Base-by-base conservation (phyloP, 2,888 invertebrate species). In the Vesta saturnalis region DNA sequence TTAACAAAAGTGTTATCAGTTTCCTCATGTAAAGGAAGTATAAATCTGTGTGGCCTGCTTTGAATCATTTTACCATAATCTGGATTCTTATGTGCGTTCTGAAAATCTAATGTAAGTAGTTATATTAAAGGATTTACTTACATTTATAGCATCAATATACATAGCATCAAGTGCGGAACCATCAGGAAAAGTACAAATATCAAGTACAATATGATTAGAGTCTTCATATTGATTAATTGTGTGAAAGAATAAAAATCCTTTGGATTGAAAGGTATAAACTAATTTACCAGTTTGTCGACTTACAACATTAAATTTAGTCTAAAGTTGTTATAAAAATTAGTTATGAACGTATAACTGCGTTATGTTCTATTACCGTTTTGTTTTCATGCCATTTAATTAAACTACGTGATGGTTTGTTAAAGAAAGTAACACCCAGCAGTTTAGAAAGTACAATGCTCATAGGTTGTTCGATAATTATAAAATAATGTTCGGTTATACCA, bases 151-250 rank as follows among this genome's bases (percentile, higher is more conserved):
- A 62, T 94, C 90, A 55, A 94, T 85, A 77, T 93, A 95, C 94
- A 95, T 94, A 74, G 94, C 94, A 76, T 95, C 91, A 23, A 96
- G 83, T 87, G 95, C 92, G 70, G 91, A 88, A 0, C 95, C 90
- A 82, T 95, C 92, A 75, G 90, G 90, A 79, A 95, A 96, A 58
- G 91, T 89, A 79, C 95, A 95, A 60, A 96, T 88, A 79, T 96
- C 96, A 0, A 95, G 83, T 0, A 95, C 85, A 10, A 96, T 83
- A 22, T 73, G 86, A 60, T 88, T 87, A 55, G 89, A 86, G 52
- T 83, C 81, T 71, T 89, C 96, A 79, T 90, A 97, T 67, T 93
- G 90, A 84, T 97, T 96, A 74, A 95, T 93, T 49, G 94, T 91
- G 81, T 96, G 96, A 0, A 96, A 85, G 78, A 90, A 95, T 82